Evolutionary conservation across 2,888 invertebrate species (phyloP), one percentile per base, ranked within the genome.

Genomic region (Tholera decimalis): DNA sequence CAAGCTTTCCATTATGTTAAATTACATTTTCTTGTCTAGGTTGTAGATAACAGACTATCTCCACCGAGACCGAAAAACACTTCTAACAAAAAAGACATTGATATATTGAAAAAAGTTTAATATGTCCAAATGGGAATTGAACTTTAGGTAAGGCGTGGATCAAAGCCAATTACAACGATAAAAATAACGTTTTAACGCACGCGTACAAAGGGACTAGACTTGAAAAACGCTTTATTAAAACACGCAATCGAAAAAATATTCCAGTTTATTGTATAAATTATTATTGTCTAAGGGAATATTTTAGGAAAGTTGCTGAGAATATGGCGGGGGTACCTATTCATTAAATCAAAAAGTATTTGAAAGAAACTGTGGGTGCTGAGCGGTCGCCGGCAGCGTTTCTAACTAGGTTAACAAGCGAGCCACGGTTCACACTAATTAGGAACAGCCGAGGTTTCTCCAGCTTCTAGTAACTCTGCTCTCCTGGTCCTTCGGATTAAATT

Each of bases 321-420:
- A 70, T 75, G 68, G 68, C 69, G 59, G 35, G 58, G 64, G 59
- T 72, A 65, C 63, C 68, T 62, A 82, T 84, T 88, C 84, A 86
- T 87, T 85, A 82, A 84, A 74, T 78, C 68, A 79, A 75, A 83
- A 86, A 83, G 80, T 80, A 79, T 88, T 83, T 82, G 80, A 85
- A 86, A 86, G 85, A 83, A 81, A 78, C 68, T 68, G 68, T 66
- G 75, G 64, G 46, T 69, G 70, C 56, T 64, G 82, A 80, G 79
- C 73, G 69, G 71, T 66, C 63, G 73, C 81, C 65, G 77, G 74
- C 77, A 75, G 83, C 82, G 71, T 75, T 83, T 78, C 83, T 87
- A 89, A 89, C 89, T 89, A 81, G 88, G 89, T 88, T 89, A 89
- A 89, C 88, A 89, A 88, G 88, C 86, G 81, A 71, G 75, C 58